Base-by-base conservation (phyloP, 2,797 vertebrate genomes). In the Tadarida brasiliensis region DNA sequence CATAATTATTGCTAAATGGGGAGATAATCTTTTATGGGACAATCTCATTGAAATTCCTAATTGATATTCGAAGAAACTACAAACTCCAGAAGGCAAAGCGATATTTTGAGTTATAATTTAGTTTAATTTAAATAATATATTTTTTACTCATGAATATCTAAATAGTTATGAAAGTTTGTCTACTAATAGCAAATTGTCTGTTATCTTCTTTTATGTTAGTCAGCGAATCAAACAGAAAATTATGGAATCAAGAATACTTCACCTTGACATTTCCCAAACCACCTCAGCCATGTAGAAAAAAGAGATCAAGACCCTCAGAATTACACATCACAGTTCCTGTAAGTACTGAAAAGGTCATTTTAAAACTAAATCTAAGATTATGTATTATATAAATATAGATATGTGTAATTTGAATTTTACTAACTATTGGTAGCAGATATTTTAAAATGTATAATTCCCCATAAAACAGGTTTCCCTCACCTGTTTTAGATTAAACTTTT, bases 211-310 rank as follows among this genome's bases (percentile, higher is more conserved):
- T 87, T 17, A 84, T 93, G 88, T 95, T 86, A 98, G 96, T 91
- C 47, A 70, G 5, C 49, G 51, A 95, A 87, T 77, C 51, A 89
- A 91, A 5, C 10, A 78, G 0, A 88, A 96, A 94, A 80, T 39
- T 89, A 35, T 7, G 9, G 74, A 91, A 74, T 94, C 83, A 88
- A 81, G 70, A 96, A 83, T 22, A 19, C 35, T 92, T 96, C 87
- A 54, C 94, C 70, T 90, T 87, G 73, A 92, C 39, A 11, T 98
- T 98, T 82, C 78, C 77, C 0, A 97, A 97, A 96, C 95, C 67
- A 4, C 3, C 49, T 26, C 63, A 68, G 26, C 96, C 97, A 89
- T 93, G 88, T 65, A 95, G 20, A 57, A 97, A 97, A 59, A 86
- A n/a, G 5, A 70, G 26, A 93, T 95, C 95, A 56, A 97, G 85